Base-by-base conservation (phyloP, 2,113 vertebrate genomes). In the Plotosus lineatus region DNA sequence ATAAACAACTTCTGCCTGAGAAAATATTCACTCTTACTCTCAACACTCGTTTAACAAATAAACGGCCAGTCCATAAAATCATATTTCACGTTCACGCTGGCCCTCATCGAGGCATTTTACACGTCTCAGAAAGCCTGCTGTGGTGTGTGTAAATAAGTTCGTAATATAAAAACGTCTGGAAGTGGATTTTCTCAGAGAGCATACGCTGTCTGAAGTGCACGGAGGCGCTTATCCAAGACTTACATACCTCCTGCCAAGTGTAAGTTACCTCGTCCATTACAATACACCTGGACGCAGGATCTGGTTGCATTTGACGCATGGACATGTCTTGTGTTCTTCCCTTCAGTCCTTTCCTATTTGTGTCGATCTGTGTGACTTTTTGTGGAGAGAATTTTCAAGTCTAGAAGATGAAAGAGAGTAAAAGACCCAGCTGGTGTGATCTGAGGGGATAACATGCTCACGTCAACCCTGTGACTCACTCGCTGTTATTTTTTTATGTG, bases 1-100 rank as follows among this genome's bases (percentile, higher is more conserved):
- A 42, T 66, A 81, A 81, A 75, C 80, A 81, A 44, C 46, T 81
- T 36, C 38, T 19, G 9, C 33, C 33, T 19, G 40, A 81, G 40
- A 61, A 81, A 53, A 53, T 40, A 81, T 42, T 38, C n/a, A 65
- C 71, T 65, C 65, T 81, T 72, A 75, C 71, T 53, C 48, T 4
- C 33, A 60, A 81, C 72, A 33, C 48, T 38, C 56, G 12, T 75
- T 66, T 68, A 33, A 76, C 72, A 81, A 81, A 81, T 75, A 75
- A 75, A 66, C 72, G 21, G 42, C 40, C 36, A 14, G 53, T 21
- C 21, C 17, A 31, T 66, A 75, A 76, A n/a, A 53, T 75, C 58
- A 56, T 75, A 31, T 31, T 71, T 79, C 31, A 31, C 15, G 23
- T 42, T 33, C 11, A 36, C 23, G 28, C 69, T 28, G 31, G 38